Evolutionary conservation across 2,113 vertebrate genomes (phyloP), one percentile per base, ranked within the genome.

Genomic region (Carettochelys insculpta): DNA sequence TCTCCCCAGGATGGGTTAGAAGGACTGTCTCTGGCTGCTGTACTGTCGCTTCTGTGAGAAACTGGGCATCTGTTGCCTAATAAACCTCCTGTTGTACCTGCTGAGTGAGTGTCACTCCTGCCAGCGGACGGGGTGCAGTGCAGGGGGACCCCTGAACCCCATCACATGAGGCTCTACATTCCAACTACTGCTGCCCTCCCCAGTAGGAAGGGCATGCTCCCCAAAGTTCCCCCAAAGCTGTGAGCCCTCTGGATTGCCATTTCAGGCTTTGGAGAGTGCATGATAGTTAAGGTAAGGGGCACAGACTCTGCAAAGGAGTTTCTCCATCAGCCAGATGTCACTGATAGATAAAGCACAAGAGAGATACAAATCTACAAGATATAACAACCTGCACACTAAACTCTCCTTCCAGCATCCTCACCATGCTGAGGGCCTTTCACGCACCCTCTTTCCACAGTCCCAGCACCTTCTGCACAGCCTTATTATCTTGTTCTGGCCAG

Each of bases 381-480:
- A n/a, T n/a, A n/a, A n/a, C 17, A n/a, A 34, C 16, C 61, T 65
- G 8, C 61, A 65, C 61, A 38, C 31, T 7, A n/a, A 38, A 68
- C n/a, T 13, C 19, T 68, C 19, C n/a, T 14, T 58, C 77, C 48
- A 1, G 0, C 65, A 77, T 2, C 10, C 75, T 71, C 87, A 52
- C 16, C 45, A 1, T 43, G 80, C 0, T 0, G 16, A 25, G 12
- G 34, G 3, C 16, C 1, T 0, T 31, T n/a, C n/a, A n/a, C n/a
- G n/a, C n/a, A n/a, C n/a, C n/a, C n/a, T n/a, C 41, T 34, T 87
- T 19, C 10, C 3, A 2, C n/a, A 0, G 0, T 11, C 48, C 52
- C 4, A 6, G 27, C 10, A 17, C 81, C 19, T 24, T 2, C 27
- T 19, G 6, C 52, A 25, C 1, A 0, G 2, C 31, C 25, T 79